Evolutionary conservation across 2,113 vertebrate species (phyloP).

Genomic region (Brachyistius frenatus): DNA sequence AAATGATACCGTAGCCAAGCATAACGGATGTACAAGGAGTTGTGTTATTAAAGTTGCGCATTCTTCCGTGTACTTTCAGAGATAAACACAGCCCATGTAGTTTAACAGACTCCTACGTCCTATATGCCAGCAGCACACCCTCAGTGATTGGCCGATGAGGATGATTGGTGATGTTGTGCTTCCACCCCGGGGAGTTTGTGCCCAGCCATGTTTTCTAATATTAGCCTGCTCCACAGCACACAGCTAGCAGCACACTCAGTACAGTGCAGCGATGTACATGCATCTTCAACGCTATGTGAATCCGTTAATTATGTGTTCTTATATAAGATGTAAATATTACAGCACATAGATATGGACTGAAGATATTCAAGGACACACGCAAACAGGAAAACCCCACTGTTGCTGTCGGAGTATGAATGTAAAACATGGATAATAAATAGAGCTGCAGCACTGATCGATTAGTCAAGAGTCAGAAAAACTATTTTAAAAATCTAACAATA

Average conservation of each 20-base stretch:
- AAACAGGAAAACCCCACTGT: no score
- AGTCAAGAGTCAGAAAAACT: no score
- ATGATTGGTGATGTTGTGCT: constrained; percentile 71
- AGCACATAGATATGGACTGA: neutral
- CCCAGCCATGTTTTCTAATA: constrained; percentile 73
- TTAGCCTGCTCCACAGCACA: constrained; percentile 67
- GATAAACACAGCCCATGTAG: constrained; percentile 50
- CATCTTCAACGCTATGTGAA: neutral
- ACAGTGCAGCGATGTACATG: constrained; percentile 23
- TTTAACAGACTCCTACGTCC: constrained; percentile 26
- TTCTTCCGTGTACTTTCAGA: constrained; percentile 25
- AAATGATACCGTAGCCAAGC: constrained; percentile 33
- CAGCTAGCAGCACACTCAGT: constrained; percentile 45
- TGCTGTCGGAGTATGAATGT: no score
- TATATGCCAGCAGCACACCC: constrained; percentile 49
- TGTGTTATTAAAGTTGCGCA: constrained; percentile 60
- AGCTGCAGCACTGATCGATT: no score
- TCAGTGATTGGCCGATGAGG: constrained; percentile 55
- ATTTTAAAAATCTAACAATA: no score
- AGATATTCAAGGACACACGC: neutral
- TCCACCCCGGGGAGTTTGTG: constrained; percentile 57
- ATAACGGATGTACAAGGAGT: constrained; percentile 35
- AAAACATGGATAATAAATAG: no score
- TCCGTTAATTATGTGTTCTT: constrained; percentile 30
- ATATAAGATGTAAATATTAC: constrained; percentile 39